Evolutionary conservation across 2,888 invertebrate genomes (phyloP).

Genomic region (Perizoma flavofasciatum): DNA sequence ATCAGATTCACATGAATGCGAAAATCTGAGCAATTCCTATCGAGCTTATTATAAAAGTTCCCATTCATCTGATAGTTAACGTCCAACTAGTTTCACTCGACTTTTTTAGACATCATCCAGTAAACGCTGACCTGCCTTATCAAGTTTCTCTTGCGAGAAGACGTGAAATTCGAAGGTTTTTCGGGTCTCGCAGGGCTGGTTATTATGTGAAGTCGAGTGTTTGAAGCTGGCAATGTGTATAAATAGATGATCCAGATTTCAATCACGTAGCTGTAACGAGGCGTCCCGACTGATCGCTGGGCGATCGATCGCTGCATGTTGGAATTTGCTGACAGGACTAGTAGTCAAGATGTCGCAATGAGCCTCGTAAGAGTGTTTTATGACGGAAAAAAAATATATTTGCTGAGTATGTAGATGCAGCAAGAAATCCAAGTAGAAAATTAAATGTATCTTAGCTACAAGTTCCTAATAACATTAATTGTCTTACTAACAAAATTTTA

Average conservation of each 20-base stretch:
- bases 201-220: slow-evolving; percentile 55
- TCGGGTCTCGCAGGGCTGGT: slow-evolving; percentile 52
- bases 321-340: slow-evolving; percentile 52
- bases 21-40: slow-evolving; percentile 60
- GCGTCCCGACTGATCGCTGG: slow-evolving; percentile 66
- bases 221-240: slow-evolving; percentile 73
- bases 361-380: slow-evolving; percentile 30
- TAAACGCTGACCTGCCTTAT: slow-evolving; percentile 36
- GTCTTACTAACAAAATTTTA: no score
- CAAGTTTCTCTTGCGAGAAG: slow-evolving; percentile 16
- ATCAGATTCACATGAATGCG: slow-evolving; percentile 26
- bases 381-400: no score
- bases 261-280: slow-evolving; percentile 80
- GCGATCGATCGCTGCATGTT: slow-evolving; percentile 67
- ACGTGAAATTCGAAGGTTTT: slow-evolving; percentile 35
- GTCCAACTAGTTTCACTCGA: slow-evolving; percentile 63
- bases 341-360: slow-evolving; percentile 25
- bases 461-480: no score
- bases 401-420: no score
- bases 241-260: slow-evolving; percentile 79
- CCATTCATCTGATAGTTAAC: slow-evolving; percentile 68
- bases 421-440: no score
- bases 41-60: slow-evolving; percentile 60
- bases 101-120: slow-evolving; percentile 64
- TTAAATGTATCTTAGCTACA: no score